phyloP scores from a whole-genome alignment of 2,888 invertebrate genomes.

The Morpho deidamia region DNA sequence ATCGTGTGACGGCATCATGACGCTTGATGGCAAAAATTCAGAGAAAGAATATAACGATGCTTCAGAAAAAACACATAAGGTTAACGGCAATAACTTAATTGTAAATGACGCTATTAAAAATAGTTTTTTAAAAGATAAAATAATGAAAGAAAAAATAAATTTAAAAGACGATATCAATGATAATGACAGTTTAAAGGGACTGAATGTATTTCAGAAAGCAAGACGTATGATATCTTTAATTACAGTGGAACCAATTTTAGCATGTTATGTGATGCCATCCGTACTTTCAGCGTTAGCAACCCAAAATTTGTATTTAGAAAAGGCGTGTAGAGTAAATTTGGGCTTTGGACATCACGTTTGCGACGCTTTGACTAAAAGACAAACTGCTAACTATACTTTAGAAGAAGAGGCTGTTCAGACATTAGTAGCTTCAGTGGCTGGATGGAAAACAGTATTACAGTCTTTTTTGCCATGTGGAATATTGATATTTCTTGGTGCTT shows the following conservation, averaged over 20 bases:
- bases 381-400: conserved; percentile 79
- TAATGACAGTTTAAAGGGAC: conserved; percentile 60
- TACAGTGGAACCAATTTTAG: conserved; percentile 87
- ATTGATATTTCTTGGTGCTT: conserved; percentile 89
- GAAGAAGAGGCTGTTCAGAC: conserved; percentile 84
- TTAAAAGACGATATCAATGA: conserved; percentile 36
- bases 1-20: conserved; percentile 15
- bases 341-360: conserved; percentile 85
- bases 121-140: conserved; percentile 48
- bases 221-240: conserved; percentile 80
- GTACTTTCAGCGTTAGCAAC: conserved; percentile 86
- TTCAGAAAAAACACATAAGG: conserved; percentile 39
- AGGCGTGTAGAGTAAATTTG: conserved; percentile 91
- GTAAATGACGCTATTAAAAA: conserved; percentile 51
- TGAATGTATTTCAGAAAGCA: conserved; percentile 77
- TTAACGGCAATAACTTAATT: conserved; percentile 55
- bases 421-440: conserved; percentile 87
- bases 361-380: conserved; percentile 85
- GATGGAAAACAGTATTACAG: conserved; percentile 92
- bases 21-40: conserved; percentile 29
- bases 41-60: conserved; percentile 42
- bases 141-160: conserved; percentile 36
- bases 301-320: conserved; percentile 91
- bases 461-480: conserved; percentile 88
- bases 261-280: conserved; percentile 83